A percentile compares a stretch with the other conserved stretches of the same genome.
Evolutionary conservation across 2,113 vertebrate genomes (phyloP).

Genomic region (Cryptomyrus ogoouensis): DNA sequence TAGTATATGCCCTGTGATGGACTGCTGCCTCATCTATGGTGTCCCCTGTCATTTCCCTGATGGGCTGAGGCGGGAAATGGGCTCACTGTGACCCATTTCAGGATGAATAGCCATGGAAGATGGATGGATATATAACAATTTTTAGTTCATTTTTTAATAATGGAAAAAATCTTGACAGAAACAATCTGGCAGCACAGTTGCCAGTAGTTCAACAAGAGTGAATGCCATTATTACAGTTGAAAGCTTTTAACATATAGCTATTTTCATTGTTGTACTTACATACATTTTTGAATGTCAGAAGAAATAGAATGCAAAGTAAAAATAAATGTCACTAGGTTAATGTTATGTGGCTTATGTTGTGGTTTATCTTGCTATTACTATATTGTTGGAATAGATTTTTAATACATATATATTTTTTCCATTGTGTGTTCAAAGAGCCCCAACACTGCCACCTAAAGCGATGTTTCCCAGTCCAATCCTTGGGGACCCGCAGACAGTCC

Average conservation of each 20-base stretch:
- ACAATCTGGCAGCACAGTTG: not conserved
- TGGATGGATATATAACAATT: not conserved
- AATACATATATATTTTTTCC: not conserved
- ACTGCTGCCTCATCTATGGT: not conserved
- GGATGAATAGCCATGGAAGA: not conserved
- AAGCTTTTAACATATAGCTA: not conserved
- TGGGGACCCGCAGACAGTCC: not conserved
- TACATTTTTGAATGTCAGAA: not conserved
- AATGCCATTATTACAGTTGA: not conserved
- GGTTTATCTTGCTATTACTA: not conserved
- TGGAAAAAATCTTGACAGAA: not conserved
- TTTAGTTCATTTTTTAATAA: slow-evolving; percentile 1
- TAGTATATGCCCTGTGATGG: not conserved
- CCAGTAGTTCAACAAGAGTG: not conserved
- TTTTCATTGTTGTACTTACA: not conserved
- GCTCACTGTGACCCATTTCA: not conserved
- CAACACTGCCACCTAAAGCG: not conserved
- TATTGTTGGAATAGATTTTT: not conserved
- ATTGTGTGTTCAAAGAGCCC: not conserved
- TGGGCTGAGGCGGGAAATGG: not conserved
- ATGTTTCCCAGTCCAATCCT: not conserved
- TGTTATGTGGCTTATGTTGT: not conserved
- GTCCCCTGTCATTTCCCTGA: not conserved
- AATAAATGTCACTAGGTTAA: not conserved
- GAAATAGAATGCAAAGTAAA: not conserved